Evolutionary conservation across 1,140 invertebrate genomes (phyloP), one percentile per base, ranked within the genome.

Genomic region (Adoxophyes honmai): DNA sequence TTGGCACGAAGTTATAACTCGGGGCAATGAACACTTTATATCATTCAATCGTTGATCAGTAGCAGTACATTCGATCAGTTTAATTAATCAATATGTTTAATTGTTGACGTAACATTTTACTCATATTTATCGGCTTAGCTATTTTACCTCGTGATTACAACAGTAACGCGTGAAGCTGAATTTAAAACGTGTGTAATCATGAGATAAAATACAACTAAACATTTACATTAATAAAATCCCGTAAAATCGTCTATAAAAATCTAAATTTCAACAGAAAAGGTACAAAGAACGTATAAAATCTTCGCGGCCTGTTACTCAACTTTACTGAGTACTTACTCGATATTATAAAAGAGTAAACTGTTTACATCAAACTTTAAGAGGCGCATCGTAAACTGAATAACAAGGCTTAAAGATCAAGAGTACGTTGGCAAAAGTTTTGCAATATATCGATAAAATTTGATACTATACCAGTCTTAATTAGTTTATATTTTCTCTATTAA

Each of bases 391-490:
- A 48, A 48, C 16, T 48, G 42, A 48, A 48, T 33, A 48, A 48
- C 42, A 48, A 5, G 42, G 21, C 18, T 16, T 48, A 48, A 48
- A 48, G 42, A 48, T 48, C 21, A 48, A 44, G 15, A 21, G 21
- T 48, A 48, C 0, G 42, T 48, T 28, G 18, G 18, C 18, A 48
- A 48, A 21, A 21, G 10, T 21, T 21, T 10, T 18, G 42, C 10
- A 21, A 53, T 38, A 48, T 21, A 18, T 48, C 16, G 18, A 48
- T 48, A 28, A 5, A 48, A 35, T 36, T 34, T 6, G 55, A 59
- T 57, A 35, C 21, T 59, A 48, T 42, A 64, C 64, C 68, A 73
- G 64, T 73, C 64, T 75, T 67, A 68, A 68, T 63, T 52, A 66
- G 33, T 51, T 48, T 64, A 59, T 62, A 64, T 52, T 33, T 52